Conservation (phyloP, 2,888 invertebrate species). For the Parnassius smintheus region DNA sequence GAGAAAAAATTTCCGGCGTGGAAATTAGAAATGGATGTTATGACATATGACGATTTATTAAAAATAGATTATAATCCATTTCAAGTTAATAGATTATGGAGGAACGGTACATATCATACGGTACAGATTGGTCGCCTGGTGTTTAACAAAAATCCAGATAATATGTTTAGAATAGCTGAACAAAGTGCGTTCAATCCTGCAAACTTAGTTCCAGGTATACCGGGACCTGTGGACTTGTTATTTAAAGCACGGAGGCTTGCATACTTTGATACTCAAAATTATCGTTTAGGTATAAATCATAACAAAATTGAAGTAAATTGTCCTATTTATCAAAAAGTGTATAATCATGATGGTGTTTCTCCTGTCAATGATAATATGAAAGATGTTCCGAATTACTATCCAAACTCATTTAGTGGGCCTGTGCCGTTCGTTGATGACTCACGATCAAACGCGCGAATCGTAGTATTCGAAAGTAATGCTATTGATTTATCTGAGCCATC, state of each 20-base stretch:
- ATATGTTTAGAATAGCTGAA: constrained; percentile 51
- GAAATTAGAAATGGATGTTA: constrained; percentile 59
- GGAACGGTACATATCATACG: constrained; percentile 56
- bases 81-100: constrained; percentile 54
- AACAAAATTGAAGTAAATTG: constrained; percentile 53
- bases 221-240: constrained; percentile 53
- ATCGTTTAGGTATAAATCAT: constrained; percentile 56
- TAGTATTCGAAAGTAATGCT: constrained; percentile 45
- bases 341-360: constrained; percentile 79
- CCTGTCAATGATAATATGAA: constrained; percentile 88
- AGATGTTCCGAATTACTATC: constrained; percentile 95
- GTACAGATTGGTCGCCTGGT: constrained; percentile 52
- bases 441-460: constrained; percentile 41
- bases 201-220: constrained; percentile 64
- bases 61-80: constrained; percentile 56
- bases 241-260: constrained; percentile 51
- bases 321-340: constrained; percentile 49
- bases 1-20: constrained; percentile 73
- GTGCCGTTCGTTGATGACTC: constrained; percentile 78
- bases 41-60: constrained; percentile 48
- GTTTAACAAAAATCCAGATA: constrained; percentile 50
- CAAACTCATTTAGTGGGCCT: constrained; percentile 95
- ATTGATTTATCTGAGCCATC: constrained; percentile 81
- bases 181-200: constrained; percentile 52
- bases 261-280: constrained; percentile 55